These are phyloP conservation scores for Propithecus coquereli DNA, from an alignment of 2,113 vertebrate species.

Conservation along the genomic window DNA sequence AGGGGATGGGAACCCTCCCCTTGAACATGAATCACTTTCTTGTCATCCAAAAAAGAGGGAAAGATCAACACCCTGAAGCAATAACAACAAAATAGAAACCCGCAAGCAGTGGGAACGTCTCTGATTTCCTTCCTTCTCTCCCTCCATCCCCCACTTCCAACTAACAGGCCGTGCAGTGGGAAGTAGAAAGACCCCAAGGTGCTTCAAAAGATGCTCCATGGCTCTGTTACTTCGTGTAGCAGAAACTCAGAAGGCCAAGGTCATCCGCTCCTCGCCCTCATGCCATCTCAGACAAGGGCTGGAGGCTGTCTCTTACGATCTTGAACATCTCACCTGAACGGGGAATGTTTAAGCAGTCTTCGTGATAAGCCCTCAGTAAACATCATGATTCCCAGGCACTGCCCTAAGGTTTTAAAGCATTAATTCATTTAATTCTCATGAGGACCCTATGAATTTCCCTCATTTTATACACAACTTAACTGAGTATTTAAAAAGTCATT, in stretches of 20 bases:
- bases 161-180: background rate
- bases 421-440: background rate
- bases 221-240: background rate
- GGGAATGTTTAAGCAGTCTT: background rate
- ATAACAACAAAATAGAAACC: slow-evolving; percentile 47
- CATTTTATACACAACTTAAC: background rate
- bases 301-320: background rate
- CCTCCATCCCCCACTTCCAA: background rate
- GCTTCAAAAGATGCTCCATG: background rate
- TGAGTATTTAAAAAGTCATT: background rate
- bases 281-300: rapidly evolving
- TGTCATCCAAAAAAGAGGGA: slow-evolving; percentile 15
- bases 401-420: background rate
- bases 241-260: background rate
- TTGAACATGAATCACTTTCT: slow-evolving; percentile 51
- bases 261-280: background rate
- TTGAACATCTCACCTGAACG: too few species aligned
- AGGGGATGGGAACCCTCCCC: background rate
- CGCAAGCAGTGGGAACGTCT: background rate
- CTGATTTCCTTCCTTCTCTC: background rate
- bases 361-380: background rate
- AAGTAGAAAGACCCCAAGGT: background rate
- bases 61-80: slow-evolving; percentile 59
- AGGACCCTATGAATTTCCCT: background rate
- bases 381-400: background rate